Evolutionary conservation across 2,113 vertebrate genomes (phyloP).

Genomic region (Eurystomus gularis): DNA sequence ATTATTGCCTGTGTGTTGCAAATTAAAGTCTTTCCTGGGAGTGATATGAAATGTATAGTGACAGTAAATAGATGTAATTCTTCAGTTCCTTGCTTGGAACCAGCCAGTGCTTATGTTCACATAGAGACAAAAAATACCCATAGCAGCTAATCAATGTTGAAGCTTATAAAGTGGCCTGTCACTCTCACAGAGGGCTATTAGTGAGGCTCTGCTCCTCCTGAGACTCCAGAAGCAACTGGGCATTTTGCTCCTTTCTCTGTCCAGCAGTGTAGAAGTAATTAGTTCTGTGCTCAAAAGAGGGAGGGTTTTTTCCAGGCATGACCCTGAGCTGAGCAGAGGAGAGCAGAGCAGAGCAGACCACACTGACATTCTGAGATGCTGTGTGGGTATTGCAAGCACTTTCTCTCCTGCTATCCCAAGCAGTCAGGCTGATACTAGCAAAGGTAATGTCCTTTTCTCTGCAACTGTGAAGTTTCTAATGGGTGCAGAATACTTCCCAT

Average conservation of each 20-base stretch:
- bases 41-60: background rate
- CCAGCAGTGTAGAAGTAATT: background rate
- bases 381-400: accelerated
- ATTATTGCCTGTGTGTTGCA: background rate
- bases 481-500: background rate
- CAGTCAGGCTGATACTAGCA: background rate
- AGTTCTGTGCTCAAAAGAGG: background rate
- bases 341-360: background rate
- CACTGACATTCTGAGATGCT: background rate
- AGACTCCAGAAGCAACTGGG: background rate
- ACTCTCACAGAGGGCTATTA: background rate
- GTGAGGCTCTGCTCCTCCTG: background rate
- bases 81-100: conserved; percentile 12
- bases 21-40: conserved; percentile 34
- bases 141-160: background rate
- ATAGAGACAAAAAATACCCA: background rate
- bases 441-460: background rate
- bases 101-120: background rate
- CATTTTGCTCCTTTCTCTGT: background rate
- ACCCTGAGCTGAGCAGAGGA: background rate
- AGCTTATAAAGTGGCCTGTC: conserved; percentile 23
- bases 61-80: conserved; percentile 19
- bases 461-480: background rate
- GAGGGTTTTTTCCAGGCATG: background rate
- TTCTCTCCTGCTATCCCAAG: background rate